These are phyloP conservation scores for Porites evermanni DNA, from an alignment of 92 coral and sea anemone species.

Conservation along the genomic window DNA sequence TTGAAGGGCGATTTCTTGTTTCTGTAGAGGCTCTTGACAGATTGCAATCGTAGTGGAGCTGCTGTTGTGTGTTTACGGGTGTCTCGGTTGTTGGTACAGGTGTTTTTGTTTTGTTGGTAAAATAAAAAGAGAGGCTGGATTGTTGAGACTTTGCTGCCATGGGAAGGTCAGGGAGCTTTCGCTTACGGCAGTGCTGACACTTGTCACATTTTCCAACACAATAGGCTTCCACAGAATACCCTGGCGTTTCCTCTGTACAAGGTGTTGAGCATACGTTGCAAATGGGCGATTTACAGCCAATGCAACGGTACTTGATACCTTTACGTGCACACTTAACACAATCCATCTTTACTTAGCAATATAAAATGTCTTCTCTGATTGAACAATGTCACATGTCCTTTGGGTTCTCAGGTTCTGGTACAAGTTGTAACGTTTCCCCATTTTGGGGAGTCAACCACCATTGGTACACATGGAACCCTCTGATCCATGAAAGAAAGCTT, in stretches of 20 bases:
- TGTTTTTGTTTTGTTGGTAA: conserved; percentile 34
- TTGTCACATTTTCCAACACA: conserved; percentile 68
- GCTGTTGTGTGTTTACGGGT: neutral
- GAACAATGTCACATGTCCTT: too few relatives aligned
- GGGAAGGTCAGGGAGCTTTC: conserved; percentile 24
- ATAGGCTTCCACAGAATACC: conserved; percentile 53
- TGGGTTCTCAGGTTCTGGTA: too few relatives aligned
- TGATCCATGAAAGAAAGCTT: conserved; percentile 62
- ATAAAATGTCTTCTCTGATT: too few relatives aligned
- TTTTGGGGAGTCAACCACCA: too few relatives aligned
- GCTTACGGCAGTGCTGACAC: conserved; percentile 60
- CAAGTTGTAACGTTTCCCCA: too few relatives aligned
- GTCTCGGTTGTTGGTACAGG: neutral
- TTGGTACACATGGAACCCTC: conserved; percentile 39
- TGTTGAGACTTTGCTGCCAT: conserved; percentile 57
- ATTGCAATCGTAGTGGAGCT: too few relatives aligned
- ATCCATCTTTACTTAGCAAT: conserved; percentile 27
- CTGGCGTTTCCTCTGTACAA: conserved; percentile 61
- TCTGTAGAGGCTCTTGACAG: neutral
- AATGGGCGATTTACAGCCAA: conserved; percentile 57
- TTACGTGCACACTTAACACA: conserved; percentile 58
- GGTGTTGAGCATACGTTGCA: conserved; percentile 33
- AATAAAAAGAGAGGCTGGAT: conserved; percentile 52
- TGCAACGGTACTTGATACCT: conserved; percentile 53
- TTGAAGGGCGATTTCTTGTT: neutral